Evolutionary conservation across 2,797 vertebrate species (phyloP), one percentile per base, ranked within the genome.

Genomic region (Sardinella longiceps): DNA sequence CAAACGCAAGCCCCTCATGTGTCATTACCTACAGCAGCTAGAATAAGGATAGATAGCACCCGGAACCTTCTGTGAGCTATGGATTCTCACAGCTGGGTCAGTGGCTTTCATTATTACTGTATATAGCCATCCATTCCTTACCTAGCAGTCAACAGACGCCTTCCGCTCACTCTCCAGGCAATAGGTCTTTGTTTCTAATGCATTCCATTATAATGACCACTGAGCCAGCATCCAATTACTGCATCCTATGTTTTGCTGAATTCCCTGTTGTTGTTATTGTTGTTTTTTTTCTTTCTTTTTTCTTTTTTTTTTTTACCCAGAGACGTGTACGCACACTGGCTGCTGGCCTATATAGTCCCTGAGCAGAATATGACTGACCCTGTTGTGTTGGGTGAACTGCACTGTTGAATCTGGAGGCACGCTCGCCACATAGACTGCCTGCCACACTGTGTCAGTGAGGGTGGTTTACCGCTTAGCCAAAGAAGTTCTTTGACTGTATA

Each of bases 151-250:
- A 90, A 87, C 89, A 90, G 60, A 53, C 25, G 28, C 12, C 48
- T 45, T 60, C 1, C 48, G 58, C 77, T 92, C 92, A 92, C 89
- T 92, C 92, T 93, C 89, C 66, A 88, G 90, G 91, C 90, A 90
- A 91, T 92, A 92, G 90, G 28, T 60, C 89, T 87, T 90, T 91
- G 91, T 93, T 94, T 93, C 90, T 88, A 91, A 92, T 92, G 91
- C 89, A 93, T 90, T 89, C 89, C 83, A 91, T 90, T 92, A 90
- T 93, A 94, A 94, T 92, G 91, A 91, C 86, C 91, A 88, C 89
- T 87, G 90, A 91, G 91, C 92, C 92, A 92, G 92, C 92, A 95
- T 90, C 91, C 94, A 94, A 94, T 95, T 95, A 96, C 91, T 92
- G 90, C 63, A 88, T 87, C 87, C 89, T 70, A 91, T 81, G 87